These are phyloP conservation scores for Hassar affinis DNA, from an alignment of 2,113 vertebrate genomes.

Conservation along the genomic window DNA sequence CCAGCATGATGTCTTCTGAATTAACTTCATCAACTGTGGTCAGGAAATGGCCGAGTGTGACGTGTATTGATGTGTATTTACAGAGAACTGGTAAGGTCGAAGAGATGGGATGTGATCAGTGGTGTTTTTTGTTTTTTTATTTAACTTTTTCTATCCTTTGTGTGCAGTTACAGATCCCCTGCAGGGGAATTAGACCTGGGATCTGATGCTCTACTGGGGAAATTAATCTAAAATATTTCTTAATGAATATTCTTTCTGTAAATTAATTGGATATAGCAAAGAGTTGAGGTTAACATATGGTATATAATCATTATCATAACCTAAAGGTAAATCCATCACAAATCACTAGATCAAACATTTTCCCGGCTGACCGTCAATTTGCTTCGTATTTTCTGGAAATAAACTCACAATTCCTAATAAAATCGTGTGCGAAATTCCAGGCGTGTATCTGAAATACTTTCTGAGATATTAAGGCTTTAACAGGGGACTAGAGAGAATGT, in stretches of 20 bases:
- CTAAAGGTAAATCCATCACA: not conserved
- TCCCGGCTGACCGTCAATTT: not conserved
- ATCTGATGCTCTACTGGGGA: not conserved
- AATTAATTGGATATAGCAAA: conserved; percentile 6
- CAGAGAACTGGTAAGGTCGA: not conserved
- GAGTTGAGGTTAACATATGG: not conserved
- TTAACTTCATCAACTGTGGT: not conserved
- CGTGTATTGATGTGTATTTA: not conserved
- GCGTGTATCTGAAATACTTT: not conserved
- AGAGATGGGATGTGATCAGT: not conserved
- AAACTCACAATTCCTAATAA: not conserved
- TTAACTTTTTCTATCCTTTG: not conserved
- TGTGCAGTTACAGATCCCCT: conserved; percentile 35
- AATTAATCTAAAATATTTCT: not conserved
- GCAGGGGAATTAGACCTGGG: not conserved
- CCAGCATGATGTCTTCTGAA: not conserved
- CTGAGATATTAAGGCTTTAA: not conserved
- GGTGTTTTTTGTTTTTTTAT: not conserved
- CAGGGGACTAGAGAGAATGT: not conserved
- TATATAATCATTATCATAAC: not conserved
- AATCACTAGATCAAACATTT: not conserved
- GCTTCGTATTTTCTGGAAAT: not conserved
- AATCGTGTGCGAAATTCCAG: not conserved
- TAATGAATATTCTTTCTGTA: not conserved
- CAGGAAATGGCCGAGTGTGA: not conserved